Base-by-base conservation (phyloP, 35 echinoderm and acorn worm species). In the Apostichopus japonicus region DNA sequence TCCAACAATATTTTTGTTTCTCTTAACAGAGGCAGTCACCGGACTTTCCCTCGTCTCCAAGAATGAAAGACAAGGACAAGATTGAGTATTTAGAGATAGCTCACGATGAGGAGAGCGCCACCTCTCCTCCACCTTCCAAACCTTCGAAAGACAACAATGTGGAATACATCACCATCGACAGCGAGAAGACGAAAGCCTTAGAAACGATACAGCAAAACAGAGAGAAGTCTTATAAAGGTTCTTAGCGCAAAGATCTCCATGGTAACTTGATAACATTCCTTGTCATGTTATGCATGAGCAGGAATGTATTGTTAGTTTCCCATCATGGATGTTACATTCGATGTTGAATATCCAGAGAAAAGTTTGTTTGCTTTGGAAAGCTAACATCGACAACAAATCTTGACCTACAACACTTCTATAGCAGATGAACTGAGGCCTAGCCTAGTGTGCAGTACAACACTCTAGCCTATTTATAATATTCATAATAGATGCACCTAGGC, bases 41-140 rank as follows among this genome's bases (percentile, higher is more conserved):
- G 5, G 81, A 84, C 81, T 87, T 87, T 25, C 22, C 83, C 51
- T 24, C 56, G 33, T 89, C 86, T 65, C 86, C 59, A 5, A 89
- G 63, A 54, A 23, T n/a, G 71, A 23, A 19, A 14, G 17, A 13
- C 71, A 91, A 91, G 90, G 77, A 91, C 90, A 91, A 91, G 73
- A 91, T 91, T 8, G 95, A 96, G 70, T 96, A 96, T 86, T 52
- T 96, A 76, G 95, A 96, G 54, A 93, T 96, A 44, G 95, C 89
- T 72, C 95, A 93, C 67, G 92, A 96, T 27, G 93, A 90, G 33
- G 88, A 91, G 23, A 92, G 79, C 53, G 88, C 52, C 4, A 92
- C 53, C 54, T 54, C 78, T 53, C 90, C 88, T 1, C 67, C 79
- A 8, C 88, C 93, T 16, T 57, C 86, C 62, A 90, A 67, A 55